These are phyloP conservation scores for Pachycephus smyrnensis DNA, from an alignment of 2,888 invertebrate genomes.

Conservation along the genomic window DNA sequence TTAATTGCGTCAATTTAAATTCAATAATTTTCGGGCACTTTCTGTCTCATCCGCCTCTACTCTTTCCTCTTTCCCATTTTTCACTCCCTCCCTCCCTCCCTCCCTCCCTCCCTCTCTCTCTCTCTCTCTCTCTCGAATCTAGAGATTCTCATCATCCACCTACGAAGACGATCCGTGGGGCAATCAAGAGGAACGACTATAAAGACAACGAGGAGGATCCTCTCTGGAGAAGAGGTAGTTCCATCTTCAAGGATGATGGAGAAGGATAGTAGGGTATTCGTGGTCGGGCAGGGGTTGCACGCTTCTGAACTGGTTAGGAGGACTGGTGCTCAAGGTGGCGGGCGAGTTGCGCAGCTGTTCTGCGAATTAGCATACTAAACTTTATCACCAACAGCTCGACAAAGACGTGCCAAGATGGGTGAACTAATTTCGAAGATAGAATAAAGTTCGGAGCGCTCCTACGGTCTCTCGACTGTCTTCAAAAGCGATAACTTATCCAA, in stretches of 20 bases:
- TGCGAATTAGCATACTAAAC: slow-evolving; percentile 67
- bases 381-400: slow-evolving; percentile 67
- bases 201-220: background rate
- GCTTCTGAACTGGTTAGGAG: background rate
- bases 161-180: background rate
- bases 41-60: slow-evolving; percentile 14
- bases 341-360: slow-evolving; percentile 62
- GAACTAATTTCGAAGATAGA: slow-evolving; percentile 67
- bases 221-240: background rate
- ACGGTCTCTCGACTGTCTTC: slow-evolving; percentile 26
- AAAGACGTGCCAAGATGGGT: slow-evolving; percentile 67
- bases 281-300: background rate
- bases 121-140: background rate
- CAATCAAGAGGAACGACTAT: background rate
- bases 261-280: background rate
- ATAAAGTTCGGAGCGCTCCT: slow-evolving; percentile 59
- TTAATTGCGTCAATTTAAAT: slow-evolving; percentile 67
- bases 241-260: background rate
- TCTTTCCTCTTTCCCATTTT: background rate
- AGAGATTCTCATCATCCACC: background rate
- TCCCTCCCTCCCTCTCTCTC: too few species aligned
- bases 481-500: slow-evolving; percentile 50
- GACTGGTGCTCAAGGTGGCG: slow-evolving; percentile 29
- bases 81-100: too few species aligned
- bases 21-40: slow-evolving; percentile 66